Conservation (phyloP, 2,113 vertebrate species). For the Dissostichus mawsoni region DNA sequence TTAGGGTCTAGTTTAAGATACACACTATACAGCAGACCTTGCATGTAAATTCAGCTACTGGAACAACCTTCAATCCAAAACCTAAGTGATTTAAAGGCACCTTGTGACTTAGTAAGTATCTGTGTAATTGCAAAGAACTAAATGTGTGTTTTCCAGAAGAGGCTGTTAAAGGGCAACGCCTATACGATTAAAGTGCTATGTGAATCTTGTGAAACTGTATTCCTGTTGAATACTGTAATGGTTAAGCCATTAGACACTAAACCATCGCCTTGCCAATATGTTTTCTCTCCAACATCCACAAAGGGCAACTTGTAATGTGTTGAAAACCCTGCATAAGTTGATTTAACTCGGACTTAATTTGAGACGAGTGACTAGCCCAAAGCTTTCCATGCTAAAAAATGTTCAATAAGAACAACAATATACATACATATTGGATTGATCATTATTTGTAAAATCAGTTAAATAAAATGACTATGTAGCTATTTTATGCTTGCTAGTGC, state of each 20-base stretch:
- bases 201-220: conserved; percentile 7
- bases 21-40: background rate
- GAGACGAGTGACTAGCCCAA: background rate
- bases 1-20: background rate
- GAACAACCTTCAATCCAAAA: background rate
- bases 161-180: background rate
- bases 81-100: background rate
- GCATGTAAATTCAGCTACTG: background rate
- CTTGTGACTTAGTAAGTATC: background rate
- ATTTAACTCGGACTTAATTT: background rate
- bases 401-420: background rate
- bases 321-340: background rate
- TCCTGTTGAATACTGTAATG: conserved; percentile 1
- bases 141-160: background rate
- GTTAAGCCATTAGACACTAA: background rate
- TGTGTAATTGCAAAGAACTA: conserved; percentile 1
- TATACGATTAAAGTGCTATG: conserved; percentile 18
- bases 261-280: background rate
- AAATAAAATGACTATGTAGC: too few relatives aligned
- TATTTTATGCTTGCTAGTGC: background rate
- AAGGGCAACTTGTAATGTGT: background rate
- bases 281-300: too few relatives aligned
- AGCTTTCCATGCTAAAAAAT: background rate
- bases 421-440: background rate
- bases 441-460: background rate